Conservation (phyloP, 2,888 invertebrate species). For the Chydorus sphaericus region DNA sequence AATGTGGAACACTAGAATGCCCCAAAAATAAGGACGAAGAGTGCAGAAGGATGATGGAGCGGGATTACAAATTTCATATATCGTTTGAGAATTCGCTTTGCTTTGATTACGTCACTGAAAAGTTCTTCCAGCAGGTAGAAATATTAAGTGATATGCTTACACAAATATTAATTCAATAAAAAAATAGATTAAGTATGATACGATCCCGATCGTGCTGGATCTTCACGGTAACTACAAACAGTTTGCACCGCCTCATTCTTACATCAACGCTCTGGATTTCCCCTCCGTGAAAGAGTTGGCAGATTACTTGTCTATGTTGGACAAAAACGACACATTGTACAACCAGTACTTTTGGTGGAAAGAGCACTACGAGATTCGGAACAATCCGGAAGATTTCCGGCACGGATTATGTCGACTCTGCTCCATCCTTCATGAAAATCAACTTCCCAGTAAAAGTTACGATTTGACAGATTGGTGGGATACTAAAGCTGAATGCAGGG, state of each 20-base stretch:
- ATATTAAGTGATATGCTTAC: too few species aligned
- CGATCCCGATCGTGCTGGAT: not conserved
- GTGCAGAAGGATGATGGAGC: not conserved
- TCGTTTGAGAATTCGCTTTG: conserved; percentile 8
- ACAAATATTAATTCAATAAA: too few species aligned
- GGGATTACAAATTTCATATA: conserved; percentile 4
- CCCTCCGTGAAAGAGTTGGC: conserved; percentile 72
- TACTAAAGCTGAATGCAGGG: not conserved
- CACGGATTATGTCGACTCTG: not conserved
- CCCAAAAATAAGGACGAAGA: not conserved
- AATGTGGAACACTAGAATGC: conserved; percentile 15
- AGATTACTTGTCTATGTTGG: conserved; percentile 66
- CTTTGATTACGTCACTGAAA: conserved; percentile 5
- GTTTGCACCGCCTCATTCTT: conserved; percentile 76
- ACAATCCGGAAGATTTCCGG: not conserved
- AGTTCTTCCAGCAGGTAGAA: not conserved
- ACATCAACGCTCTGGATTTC: conserved; percentile 92
- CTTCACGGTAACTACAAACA: conserved; percentile 61
- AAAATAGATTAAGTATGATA: not conserved
- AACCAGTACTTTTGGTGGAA: conserved; percentile 85
- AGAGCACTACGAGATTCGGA: not conserved
- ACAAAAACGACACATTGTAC: conserved; percentile 74
- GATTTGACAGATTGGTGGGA: not conserved
- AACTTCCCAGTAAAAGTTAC: not conserved
- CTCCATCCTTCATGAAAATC: not conserved